Percentiles rank a stretch among this genome's conserved stretches.
Conservation (phyloP, 2,113 vertebrate genomes). For the Oreochromis niloticus region DNA sequence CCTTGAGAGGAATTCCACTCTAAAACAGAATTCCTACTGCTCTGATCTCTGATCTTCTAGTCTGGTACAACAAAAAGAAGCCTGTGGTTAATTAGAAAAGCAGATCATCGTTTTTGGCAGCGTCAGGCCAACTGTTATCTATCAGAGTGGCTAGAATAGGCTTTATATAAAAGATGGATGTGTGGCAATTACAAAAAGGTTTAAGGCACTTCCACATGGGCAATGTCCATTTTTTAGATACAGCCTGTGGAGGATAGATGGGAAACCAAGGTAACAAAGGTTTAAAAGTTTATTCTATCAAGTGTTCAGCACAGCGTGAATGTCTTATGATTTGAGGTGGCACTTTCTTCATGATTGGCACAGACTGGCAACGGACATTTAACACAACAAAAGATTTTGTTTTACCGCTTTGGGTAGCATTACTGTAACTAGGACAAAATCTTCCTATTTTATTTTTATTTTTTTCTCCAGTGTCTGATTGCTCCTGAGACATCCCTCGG, state of each 20-base stretch:
- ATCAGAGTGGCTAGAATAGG: background rate
- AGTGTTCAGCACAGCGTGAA: background rate
- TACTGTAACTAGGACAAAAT: background rate
- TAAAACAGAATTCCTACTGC: background rate
- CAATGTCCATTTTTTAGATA: background rate
- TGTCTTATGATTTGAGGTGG: background rate
- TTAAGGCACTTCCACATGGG: background rate
- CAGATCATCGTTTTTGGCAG: background rate
- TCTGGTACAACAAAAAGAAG: background rate
- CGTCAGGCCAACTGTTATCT: background rate
- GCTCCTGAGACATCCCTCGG: constrained; percentile 23
- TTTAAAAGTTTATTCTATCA: background rate
- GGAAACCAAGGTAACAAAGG: background rate
- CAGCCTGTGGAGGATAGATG: background rate
- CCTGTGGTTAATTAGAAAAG: background rate
- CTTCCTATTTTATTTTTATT: background rate
- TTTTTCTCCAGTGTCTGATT: constrained; percentile 47
- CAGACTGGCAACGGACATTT: background rate
- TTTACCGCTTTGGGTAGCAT: background rate
- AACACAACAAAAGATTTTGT: background rate
- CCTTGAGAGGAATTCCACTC: constrained; percentile 15
- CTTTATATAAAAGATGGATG: background rate
- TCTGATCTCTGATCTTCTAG: background rate
- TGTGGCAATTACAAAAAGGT: background rate
- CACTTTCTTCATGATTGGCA: background rate